Base-by-base conservation (phyloP, 2,797 vertebrate species). In the Ataeniobius toweri region DNA sequence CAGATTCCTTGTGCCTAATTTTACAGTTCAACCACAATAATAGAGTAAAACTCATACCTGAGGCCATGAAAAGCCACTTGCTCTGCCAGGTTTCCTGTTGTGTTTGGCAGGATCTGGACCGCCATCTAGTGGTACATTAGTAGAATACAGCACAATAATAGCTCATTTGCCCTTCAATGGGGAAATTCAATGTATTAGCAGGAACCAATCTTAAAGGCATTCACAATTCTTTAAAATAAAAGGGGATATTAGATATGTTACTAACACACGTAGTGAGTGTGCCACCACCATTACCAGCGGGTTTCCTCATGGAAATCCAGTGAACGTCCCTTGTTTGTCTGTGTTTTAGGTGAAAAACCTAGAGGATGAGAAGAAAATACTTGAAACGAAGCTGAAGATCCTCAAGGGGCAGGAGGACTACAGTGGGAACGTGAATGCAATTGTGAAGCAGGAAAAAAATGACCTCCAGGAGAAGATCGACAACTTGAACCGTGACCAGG, bases 321-420 rank as follows among this genome's bases (percentile, higher is more conserved):
- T 48, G 1, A 0, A 0, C 20, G 9, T 3, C 18, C 3, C 14
- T 24, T 7, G 18, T 50, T 44, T 68, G 51, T 71, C 10, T 31
- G 1, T 3, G 1, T 59, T 8, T 28, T 5, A 96, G 96, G 90
- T 95, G 28, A 94, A 95, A 50, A 6, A 88, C 18, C 88, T 95
- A 75, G 96, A 96, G 86, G 87, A 94, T 10, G 86, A 95, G 84
- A 96, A 96, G 71, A 93, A 87, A 58, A 81, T 87, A 70, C 89
- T 96, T 0, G 89, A 93, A 26, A 94, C 86, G 0, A 94, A 94
- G 76, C 89, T 95, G 89, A 93, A 88, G 24, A 93, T 96, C 76
- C 89, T 96, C 22, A 92, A 87, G 81, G 89, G 89, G n/a, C 88
- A 93, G 74, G 94, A 93, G 68, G 61, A 76, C 65, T 96, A 96